phyloP scores from a whole-genome alignment of 2,113 vertebrate genomes.

The Picathartes gymnocephalus region DNA sequence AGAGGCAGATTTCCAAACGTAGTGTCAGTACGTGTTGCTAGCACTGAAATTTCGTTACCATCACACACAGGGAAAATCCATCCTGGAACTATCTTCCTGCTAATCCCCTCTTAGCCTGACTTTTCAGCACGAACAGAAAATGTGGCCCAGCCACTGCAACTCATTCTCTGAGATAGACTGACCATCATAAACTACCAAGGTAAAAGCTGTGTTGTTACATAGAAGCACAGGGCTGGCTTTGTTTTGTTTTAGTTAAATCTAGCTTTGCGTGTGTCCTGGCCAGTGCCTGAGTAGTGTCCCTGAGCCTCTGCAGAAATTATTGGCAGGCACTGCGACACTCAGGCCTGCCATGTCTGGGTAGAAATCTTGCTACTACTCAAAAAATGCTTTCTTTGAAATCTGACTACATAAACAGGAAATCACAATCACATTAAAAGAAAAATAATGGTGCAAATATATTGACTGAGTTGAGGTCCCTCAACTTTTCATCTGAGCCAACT shows the following conservation, averaged over 20 bases:
- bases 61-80: not conserved
- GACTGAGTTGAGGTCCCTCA: not conserved
- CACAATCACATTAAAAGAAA: not conserved
- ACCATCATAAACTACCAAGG: not conserved
- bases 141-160: not conserved
- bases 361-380: not conserved
- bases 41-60: not conserved
- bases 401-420: not conserved
- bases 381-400: not conserved
- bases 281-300: not conserved
- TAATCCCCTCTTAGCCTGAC: not conserved
- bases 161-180: not conserved
- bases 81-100: not conserved
- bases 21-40: not conserved
- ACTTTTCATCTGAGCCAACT: not conserved
- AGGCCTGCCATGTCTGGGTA: not conserved
- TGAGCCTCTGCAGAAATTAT: not conserved
- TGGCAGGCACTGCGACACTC: not conserved
- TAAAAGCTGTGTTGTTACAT: not conserved
- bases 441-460: not conserved
- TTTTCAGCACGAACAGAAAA: slow-evolving; percentile 22
- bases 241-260: not conserved
- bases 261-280: not conserved
- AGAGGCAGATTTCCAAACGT: not conserved
- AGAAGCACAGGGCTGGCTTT: not conserved